Percentiles rank a stretch among this genome's conserved stretches.
These are phyloP conservation scores for Malaclemys terrapin DNA, from an alignment of 2,113 vertebrate genomes.

Conservation along the genomic window DNA sequence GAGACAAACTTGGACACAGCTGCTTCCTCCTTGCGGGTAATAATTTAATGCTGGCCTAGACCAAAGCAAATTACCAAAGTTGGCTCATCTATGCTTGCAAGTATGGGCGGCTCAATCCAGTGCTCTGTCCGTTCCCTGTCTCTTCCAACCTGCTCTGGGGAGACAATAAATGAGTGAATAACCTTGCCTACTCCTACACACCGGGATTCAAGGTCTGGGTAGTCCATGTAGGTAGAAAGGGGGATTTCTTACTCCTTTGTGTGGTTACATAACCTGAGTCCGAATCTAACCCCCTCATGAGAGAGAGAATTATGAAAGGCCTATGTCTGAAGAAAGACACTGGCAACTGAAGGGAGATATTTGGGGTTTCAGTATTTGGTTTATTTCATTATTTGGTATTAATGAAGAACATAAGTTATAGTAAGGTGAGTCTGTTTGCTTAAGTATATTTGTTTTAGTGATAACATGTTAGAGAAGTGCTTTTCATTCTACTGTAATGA, in stretches of 20 bases:
- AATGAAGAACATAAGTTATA: background rate
- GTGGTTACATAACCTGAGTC: background rate
- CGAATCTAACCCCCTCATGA: fast-evolving
- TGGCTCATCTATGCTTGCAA: fast-evolving
- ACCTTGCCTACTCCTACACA: background rate
- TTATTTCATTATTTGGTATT: background rate
- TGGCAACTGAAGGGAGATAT: background rate
- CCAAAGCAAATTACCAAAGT: background rate
- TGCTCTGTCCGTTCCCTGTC: fast-evolving
- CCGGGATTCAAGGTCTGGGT: fast-evolving
- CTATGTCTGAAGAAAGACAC: background rate
- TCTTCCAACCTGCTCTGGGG: fast-evolving
- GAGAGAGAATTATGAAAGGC: background rate
- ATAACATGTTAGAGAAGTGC: background rate
- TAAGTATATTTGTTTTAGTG: conserved; percentile 51
- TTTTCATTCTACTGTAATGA: conserved; percentile 42
- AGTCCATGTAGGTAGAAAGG: background rate
- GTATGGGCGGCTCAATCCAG: fast-evolving
- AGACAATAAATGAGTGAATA: fast-evolving
- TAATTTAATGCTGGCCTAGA: background rate
- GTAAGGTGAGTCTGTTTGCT: conserved; percentile 22
- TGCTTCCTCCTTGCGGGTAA: background rate
- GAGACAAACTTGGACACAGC: background rate
- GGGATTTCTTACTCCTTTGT: background rate
- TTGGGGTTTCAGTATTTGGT: background rate